Percentiles rank a stretch among this genome's conserved stretches.
These are phyloP conservation scores for Poeciliopsis occidentalis DNA, from an alignment of 2,113 vertebrate genomes.

Conservation along the genomic window DNA sequence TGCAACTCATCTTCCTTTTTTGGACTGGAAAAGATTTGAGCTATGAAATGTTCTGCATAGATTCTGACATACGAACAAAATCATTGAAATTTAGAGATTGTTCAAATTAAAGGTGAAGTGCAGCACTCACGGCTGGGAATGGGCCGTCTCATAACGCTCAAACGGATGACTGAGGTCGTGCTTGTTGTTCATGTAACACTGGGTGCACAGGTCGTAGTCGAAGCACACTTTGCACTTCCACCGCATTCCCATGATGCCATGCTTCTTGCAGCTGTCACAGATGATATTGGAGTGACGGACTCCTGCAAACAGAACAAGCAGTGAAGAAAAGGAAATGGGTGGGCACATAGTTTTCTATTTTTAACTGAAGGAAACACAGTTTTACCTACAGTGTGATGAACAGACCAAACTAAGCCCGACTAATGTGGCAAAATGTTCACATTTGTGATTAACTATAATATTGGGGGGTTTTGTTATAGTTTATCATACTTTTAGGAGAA, in stretches of 20 bases:
- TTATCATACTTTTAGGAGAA: no score
- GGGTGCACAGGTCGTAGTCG: constrained; percentile 96
- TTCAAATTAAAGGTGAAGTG: no score
- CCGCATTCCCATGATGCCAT: constrained; percentile 95
- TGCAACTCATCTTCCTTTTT: no score
- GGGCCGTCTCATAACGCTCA: constrained; percentile 94
- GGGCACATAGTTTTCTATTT: not conserved
- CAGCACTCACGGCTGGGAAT: constrained; percentile 93
- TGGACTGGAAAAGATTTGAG: no score
- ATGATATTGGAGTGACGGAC: constrained; percentile 98
- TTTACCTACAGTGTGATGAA: not conserved
- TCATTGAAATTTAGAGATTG: no score
- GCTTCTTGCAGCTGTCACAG: constrained; percentile 98
- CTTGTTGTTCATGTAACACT: constrained; percentile 98
- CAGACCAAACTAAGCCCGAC: no score
- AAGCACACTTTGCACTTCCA: constrained; percentile 98
- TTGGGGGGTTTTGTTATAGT: no score
- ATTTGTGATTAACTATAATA: no score
- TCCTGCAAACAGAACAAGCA: constrained; percentile 72
- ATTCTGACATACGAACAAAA: no score
- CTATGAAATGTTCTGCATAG: no score
- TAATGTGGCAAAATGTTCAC: not conserved
- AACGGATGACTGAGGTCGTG: constrained; percentile 93
- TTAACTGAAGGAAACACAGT: not conserved
- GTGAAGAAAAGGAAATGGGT: not conserved